Percentiles rank a stretch among this genome's conserved stretches.
Conservation (phyloP, 2,797 vertebrate genomes). For the Vultur gryphus region DNA sequence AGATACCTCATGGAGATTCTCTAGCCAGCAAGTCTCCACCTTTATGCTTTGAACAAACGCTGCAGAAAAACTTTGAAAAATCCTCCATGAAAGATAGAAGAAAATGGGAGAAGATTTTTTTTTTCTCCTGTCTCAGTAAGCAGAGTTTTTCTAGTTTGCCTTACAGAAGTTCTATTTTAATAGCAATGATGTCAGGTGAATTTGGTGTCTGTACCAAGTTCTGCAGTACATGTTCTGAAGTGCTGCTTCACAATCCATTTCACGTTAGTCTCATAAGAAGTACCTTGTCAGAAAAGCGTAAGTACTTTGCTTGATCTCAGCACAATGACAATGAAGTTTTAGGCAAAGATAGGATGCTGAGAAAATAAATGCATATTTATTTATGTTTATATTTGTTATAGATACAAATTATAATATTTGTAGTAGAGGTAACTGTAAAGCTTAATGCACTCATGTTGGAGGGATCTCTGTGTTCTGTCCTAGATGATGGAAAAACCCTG, state of each 20-base stretch:
- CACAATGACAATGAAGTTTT: neutral
- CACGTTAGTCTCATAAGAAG: neutral
- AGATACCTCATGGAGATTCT: neutral
- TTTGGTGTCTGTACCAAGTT: neutral
- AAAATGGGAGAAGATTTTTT: neutral
- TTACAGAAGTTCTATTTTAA: neutral
- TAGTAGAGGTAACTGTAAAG: neutral
- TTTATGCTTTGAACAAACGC: conserved; percentile 35
- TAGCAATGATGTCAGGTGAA: neutral
- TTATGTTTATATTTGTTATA: neutral
- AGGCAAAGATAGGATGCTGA: neutral
- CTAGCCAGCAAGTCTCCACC: neutral
- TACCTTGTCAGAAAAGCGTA: neutral
- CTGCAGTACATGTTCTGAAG: neutral
- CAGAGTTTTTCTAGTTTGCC: neutral
- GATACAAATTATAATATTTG: neutral
- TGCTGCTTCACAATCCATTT: neutral
- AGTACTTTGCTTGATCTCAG: neutral
- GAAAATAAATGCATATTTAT: neutral
- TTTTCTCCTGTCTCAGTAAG: neutral
- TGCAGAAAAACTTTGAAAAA: conserved; percentile 8
- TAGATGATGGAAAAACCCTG: neutral
- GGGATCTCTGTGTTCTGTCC: neutral
- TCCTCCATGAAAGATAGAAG: neutral
- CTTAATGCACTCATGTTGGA: neutral